Conservation (phyloP, 2,888 invertebrate species). For the Disparrhopalites patrizii region DNA sequence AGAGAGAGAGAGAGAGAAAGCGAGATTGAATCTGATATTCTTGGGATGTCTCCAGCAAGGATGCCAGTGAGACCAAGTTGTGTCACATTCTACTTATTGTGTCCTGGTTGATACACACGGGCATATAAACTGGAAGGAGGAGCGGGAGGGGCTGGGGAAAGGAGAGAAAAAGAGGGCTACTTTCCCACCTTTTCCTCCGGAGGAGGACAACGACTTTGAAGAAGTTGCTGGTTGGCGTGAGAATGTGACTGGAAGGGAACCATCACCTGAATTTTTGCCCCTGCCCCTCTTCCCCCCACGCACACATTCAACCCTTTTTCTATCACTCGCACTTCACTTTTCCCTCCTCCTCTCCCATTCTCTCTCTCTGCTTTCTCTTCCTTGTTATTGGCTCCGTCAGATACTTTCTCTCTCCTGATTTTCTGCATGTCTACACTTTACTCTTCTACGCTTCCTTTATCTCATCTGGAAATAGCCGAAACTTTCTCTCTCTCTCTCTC, state of each 20-base stretch:
- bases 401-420: neutral
- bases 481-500: neutral
- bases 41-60: constrained; percentile 11
- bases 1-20: too few species aligned
- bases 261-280: constrained; percentile 1
- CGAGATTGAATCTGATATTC: constrained; percentile 20
- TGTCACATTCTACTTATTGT: constrained; percentile 22
- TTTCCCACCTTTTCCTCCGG: too few species aligned
- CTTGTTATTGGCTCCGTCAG: neutral
- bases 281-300: neutral
- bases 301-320: neutral
- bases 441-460: neutral
- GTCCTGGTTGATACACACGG: too few species aligned
- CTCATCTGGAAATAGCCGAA: neutral
- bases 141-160: neutral
- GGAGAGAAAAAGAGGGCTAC: neutral
- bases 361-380: neutral
- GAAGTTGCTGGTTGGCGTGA: constrained; percentile 5
- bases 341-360: neutral
- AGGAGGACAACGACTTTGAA: too few species aligned
- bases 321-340: neutral
- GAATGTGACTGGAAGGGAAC: neutral
- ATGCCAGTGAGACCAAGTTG: constrained; percentile 22
- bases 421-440: neutral
- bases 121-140: too few species aligned